phyloP scores from a whole-genome alignment of 2,888 invertebrate species.

The Hyposoter dolosus region DNA sequence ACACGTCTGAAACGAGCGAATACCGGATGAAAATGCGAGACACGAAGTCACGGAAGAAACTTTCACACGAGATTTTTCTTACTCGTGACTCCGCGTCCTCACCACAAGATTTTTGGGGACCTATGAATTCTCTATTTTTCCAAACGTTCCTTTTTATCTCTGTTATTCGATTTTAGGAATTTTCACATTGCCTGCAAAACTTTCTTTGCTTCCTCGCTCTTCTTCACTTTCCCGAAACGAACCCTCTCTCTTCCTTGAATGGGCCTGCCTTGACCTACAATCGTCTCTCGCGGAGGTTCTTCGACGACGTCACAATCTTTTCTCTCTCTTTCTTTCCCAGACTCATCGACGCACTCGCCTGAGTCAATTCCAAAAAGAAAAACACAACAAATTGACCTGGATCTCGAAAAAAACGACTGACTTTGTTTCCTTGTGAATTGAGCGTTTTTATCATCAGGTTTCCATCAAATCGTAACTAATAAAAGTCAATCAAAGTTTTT shows the following conservation, averaged over 20 bases:
- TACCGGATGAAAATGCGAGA: constrained; percentile 4
- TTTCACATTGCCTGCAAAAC: neutral
- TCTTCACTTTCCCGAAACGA: neutral
- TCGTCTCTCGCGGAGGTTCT: neutral
- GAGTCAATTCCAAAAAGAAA: neutral
- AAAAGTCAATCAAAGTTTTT: neutral
- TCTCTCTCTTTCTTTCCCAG: neutral
- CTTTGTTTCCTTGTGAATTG: neutral
- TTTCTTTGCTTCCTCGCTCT: neutral
- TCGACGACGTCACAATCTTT: neutral
- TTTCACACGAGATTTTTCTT: constrained; percentile 40
- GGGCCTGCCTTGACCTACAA: constrained; percentile 10
- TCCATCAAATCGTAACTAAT: neutral
- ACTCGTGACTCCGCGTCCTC: neutral
- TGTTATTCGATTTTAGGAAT: neutral
- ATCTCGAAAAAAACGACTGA: neutral
- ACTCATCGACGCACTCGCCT: neutral
- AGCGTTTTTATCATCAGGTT: neutral
- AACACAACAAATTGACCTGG: neutral
- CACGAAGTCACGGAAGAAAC: constrained; percentile 19
- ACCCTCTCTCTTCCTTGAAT: neutral
- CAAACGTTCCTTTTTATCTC: neutral
- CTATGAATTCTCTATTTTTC: neutral
- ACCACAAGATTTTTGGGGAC: neutral
- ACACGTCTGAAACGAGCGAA: neutral